phyloP scores from a whole-genome alignment of 1,140 invertebrate genomes.

The Batillaria attramentaria region DNA sequence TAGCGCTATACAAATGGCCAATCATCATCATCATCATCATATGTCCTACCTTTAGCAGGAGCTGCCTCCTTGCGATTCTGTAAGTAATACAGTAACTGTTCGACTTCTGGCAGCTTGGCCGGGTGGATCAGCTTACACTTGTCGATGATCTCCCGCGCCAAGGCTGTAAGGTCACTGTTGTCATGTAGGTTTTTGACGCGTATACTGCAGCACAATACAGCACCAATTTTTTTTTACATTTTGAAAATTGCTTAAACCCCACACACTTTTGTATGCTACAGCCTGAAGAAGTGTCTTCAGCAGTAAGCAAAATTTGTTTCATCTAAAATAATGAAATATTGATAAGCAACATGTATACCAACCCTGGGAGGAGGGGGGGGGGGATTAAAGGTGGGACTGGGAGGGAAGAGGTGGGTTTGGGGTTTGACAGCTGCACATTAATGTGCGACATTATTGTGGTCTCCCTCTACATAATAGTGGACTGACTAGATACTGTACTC shows the following conservation, averaged over 20 bases:
- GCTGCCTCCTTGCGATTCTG: conserved; percentile 82
- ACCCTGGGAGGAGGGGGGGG: no score
- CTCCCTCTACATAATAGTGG: neutral
- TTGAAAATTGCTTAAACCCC: neutral
- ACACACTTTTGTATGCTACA: no score
- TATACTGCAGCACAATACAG: conserved; percentile 76
- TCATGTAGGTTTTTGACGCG: conserved; percentile 86
- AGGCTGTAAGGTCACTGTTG: conserved; percentile 83
- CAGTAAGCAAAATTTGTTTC: no score
- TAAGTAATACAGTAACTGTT: conserved; percentile 93
- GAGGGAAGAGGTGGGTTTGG: neutral
- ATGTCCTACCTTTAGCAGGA: conserved; percentile 62
- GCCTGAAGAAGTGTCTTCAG: no score
- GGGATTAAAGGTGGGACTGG: no score
- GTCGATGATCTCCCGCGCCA: conserved; percentile 90
- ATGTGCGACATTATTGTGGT: neutral
- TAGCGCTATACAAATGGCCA: no score
- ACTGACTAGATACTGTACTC: conserved; percentile 37
- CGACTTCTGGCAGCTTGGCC: conserved; percentile 87
- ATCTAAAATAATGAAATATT: no score
- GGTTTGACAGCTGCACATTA: neutral
- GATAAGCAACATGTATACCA: no score
- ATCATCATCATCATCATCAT: no score
- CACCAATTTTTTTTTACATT: neutral
- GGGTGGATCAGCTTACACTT: conserved; percentile 92